These are phyloP conservation scores for Percina caprodes DNA, from an alignment of 2,113 vertebrate genomes.

Conservation along the genomic window DNA sequence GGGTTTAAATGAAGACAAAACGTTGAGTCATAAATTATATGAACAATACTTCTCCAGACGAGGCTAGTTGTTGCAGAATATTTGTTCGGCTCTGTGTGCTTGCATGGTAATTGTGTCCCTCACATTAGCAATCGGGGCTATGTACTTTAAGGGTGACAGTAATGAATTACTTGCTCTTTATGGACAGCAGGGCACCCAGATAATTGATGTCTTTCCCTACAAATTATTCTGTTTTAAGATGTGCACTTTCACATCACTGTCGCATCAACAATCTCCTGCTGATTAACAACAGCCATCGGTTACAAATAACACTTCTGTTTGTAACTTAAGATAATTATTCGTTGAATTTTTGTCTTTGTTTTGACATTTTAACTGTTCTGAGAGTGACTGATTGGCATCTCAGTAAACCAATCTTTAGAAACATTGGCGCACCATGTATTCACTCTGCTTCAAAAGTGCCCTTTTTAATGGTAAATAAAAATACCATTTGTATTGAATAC, in stretches of 20 bases:
- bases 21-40: slow-evolving; percentile 19
- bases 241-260: slow-evolving; percentile 48
- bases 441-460: neutral
- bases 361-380: neutral
- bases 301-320: slow-evolving; percentile 7
- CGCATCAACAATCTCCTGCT: slow-evolving; percentile 40
- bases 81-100: slow-evolving; percentile 20
- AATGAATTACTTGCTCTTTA: slow-evolving; percentile 73
- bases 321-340: slow-evolving; percentile 17
- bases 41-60: neutral
- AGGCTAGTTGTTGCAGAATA: neutral
- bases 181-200: slow-evolving; percentile 52
- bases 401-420: neutral
- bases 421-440: neutral
- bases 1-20: slow-evolving; percentile 20
- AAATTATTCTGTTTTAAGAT: slow-evolving; percentile 62
- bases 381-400: neutral
- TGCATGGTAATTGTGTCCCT: slow-evolving; percentile 46
- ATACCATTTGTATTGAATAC: too few species aligned
- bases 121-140: slow-evolving; percentile 61
- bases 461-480: neutral
- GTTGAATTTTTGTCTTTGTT: slow-evolving; percentile 15
- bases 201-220: slow-evolving; percentile 63
- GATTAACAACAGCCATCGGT: slow-evolving; percentile 30
- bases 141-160: slow-evolving; percentile 64